Base-by-base conservation (phyloP, 2,797 vertebrate species). In the Lepus oiostolus region DNA sequence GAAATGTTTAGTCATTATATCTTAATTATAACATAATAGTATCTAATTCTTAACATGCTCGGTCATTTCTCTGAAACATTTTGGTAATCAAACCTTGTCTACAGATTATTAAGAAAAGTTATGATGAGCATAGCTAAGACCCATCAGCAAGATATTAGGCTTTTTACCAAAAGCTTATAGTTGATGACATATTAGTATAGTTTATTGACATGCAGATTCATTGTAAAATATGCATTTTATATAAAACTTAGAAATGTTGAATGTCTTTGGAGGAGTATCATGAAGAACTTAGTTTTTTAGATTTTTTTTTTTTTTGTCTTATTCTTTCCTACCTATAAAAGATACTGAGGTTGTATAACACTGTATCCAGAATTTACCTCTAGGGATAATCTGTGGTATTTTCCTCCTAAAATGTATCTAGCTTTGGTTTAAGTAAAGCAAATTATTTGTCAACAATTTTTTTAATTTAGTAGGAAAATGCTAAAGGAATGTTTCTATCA, bases 1-100 rank as follows among this genome's bases (percentile, higher is more conserved):
- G 84, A 80, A 94, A 71, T 81, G 17, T 65, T 4, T 68, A 85
- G 7, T 79, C 38, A 77, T 76, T 93, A 24, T 83, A 19, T 6
- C 28, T 88, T 80, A 89, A 83, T 30, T 77, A 38, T 68, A 71
- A 3, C 38, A 47, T 63, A 92, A 65, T 58, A 77, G 75, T 62
- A 68, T 32, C 32, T 83, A 84, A 70, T 91, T 79, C 24, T 80
- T 95, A 84, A n/a, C 35, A 38, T 80, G 14, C 38, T 70, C 13
- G 85, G 3, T n/a, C 14, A 74, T 91, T 95, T 90, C 30, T 94
- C n/a, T 88, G 65, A 91, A 96, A 88, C 28, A 62, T 38, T 13
- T 58, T 63, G 14, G 47, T 28, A 5, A 77, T 67, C 65, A 93
- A 54, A 89, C 63, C 92, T 93, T 82, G 3, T 85, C 19, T 58